Evolutionary conservation across 2,888 invertebrate genomes (phyloP), one percentile per base, ranked within the genome.

Genomic region (Pelosia muscerda): DNA sequence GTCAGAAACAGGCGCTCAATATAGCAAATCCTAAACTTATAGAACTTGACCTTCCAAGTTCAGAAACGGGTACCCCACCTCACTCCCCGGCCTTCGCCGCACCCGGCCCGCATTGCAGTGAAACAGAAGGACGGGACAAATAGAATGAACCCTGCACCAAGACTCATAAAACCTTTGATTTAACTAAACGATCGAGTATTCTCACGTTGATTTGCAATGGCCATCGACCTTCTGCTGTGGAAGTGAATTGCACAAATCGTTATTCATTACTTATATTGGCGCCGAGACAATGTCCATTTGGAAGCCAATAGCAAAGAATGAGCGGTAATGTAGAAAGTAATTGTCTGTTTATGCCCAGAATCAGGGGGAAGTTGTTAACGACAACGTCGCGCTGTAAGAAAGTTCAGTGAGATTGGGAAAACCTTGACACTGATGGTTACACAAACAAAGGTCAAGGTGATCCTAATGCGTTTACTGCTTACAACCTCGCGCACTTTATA

Each of bases 31-130:
- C 84, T 79, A 78, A 91, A 92, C 86, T 90, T 90, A 87, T 72
- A 81, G 85, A 89, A 87, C 89, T 90, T 92, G 92, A 92, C 93
- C 93, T 93, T 93, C 88, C 89, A 92, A 91, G 89, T 91, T 91
- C 87, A 88, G 85, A 86, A 87, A 77, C 86, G 82, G 84, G 81
- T 76, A 76, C 82, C 85, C 86, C 83, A 81, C 76, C 79, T 77
- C 81, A 72, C 72, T 75, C 76, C 72, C 74, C 78, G 81, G 81
- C 66, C 68, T 68, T 82, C 81, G 84, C 84, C 87, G 81, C 84
- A 80, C 88, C 84, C 86, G 78, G 75, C 85, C 93, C 93, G 94
- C 94, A 94, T 88, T 94, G 94, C 94, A 93, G 94, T 88, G 87
- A 86, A 89, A 86, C 86, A 89, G 88, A 91, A 89, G 89, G 88